Conservation (phyloP, 23 tunicate species). For the Halocynthia aurantium region DNA sequence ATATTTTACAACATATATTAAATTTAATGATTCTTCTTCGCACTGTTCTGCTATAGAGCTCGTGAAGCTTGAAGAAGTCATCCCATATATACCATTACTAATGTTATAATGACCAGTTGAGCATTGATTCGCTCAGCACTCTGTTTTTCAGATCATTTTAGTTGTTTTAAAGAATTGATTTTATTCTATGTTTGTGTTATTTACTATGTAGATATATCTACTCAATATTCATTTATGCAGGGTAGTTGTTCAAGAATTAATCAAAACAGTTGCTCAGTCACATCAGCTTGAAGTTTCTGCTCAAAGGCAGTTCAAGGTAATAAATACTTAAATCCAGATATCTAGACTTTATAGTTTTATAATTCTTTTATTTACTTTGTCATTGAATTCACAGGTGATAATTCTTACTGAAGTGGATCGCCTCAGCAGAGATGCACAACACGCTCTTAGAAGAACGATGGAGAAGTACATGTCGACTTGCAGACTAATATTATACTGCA, state of each 20-base stretch:
- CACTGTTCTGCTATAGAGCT: too few species aligned
- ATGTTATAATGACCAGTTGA: too few species aligned
- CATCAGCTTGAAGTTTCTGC: constrained; percentile 61
- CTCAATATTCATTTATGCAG: constrained; percentile 24
- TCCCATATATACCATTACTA: too few species aligned
- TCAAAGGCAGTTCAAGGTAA: constrained; percentile 85
- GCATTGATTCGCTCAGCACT: too few species aligned
- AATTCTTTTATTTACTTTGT: not conserved
- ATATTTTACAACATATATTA: too few species aligned
- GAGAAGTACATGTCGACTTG: constrained; percentile 95
- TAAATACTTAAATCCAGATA: not conserved
- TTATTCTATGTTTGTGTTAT: not conserved
- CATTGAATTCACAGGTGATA: constrained; percentile 53
- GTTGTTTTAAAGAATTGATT: too few species aligned
- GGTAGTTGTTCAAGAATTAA: constrained; percentile 89
- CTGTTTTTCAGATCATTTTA: too few species aligned
- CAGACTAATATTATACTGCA: constrained; percentile 80
- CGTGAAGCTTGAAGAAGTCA: too few species aligned
- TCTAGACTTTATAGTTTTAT: not conserved
- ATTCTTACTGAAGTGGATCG: constrained; percentile 85
- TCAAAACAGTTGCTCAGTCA: constrained; percentile 93
- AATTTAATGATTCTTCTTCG: too few species aligned
- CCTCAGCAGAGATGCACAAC: constrained; percentile 85
- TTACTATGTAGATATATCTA: not conserved
- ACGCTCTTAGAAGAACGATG: constrained; percentile 92